phyloP scores from a whole-genome alignment of 2,113 vertebrate genomes.

The Corythornis vintsioides region DNA sequence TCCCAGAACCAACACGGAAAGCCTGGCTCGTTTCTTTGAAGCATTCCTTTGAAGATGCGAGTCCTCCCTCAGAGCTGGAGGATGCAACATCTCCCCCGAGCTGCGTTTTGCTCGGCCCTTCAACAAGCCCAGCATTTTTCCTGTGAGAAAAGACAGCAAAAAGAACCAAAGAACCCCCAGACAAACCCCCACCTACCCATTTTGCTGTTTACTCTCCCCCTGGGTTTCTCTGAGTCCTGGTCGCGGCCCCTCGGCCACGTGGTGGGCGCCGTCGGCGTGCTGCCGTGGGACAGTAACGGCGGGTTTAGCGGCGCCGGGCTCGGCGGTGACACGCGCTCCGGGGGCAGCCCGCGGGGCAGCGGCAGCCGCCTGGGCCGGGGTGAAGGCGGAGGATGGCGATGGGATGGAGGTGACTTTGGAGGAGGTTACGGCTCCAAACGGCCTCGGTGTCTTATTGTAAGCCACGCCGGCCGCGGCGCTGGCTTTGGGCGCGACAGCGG shows the following conservation, averaged over 20 bases:
- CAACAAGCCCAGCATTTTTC: conserved; percentile 58
- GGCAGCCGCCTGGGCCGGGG: conserved; percentile 77
- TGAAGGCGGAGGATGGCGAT: conserved; percentile 90
- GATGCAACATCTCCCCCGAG: not conserved
- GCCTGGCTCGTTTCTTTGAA: not conserved
- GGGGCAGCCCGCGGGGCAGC: conserved; percentile 42
- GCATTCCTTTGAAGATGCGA: not conserved
- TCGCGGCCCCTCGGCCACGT: conserved; percentile 89
- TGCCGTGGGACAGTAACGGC: conserved; percentile 85
- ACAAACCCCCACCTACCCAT: conserved; percentile 88
- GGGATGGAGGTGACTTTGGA: conserved; percentile 90
- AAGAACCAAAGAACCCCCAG: not conserved
- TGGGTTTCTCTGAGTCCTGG: conserved; percentile 88
- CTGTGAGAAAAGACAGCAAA: conserved; percentile 61
- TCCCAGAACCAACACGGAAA: not conserved
- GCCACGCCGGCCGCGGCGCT: conserved; percentile 72
- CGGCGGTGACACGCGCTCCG: conserved; percentile 76
- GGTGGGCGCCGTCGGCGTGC: conserved; percentile 83
- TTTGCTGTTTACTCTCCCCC: conserved; percentile 87
- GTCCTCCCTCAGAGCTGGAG: not conserved
- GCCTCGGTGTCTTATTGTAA: conserved; percentile 89
- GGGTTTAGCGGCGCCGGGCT: conserved; percentile 80
- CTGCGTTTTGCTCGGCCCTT: not conserved
- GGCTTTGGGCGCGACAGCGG: conserved; percentile 80
- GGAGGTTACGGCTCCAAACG: conserved; percentile 84